Conservation (phyloP, 2,888 invertebrate species). For the Ptycholaimellus sp. region DNA sequence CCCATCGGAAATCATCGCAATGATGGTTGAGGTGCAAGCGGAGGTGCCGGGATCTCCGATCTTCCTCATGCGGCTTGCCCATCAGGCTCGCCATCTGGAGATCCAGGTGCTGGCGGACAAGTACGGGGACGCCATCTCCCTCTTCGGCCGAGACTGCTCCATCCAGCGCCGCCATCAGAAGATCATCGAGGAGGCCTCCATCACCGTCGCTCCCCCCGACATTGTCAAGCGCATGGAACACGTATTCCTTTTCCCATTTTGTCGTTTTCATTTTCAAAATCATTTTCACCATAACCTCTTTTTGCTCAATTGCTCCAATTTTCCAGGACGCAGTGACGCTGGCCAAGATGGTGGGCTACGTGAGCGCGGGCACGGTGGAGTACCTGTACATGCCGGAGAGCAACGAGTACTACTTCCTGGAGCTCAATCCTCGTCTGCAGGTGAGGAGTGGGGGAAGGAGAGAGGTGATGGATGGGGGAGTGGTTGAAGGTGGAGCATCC, state of each 20-base stretch:
- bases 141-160: conserved; percentile 89
- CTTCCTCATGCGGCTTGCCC: conserved; percentile 87
- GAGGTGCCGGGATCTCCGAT: conserved; percentile 93
- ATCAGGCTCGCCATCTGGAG: conserved; percentile 76
- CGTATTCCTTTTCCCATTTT: neutral
- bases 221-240: conserved; percentile 88
- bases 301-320: neutral
- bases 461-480: too few species aligned
- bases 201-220: conserved; percentile 61
- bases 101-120: conserved; percentile 83
- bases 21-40: conserved; percentile 68
- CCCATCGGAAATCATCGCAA: too few species aligned
- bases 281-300: neutral
- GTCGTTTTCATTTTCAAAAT: neutral
- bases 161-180: conserved; percentile 91
- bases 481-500: conserved; percentile 62
- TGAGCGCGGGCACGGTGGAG: conserved; percentile 87
- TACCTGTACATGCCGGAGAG: conserved; percentile 46
- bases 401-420: conserved; percentile 71
- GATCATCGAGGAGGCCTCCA: conserved; percentile 92
- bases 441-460: too few species aligned
- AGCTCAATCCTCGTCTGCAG: conserved; percentile 78
- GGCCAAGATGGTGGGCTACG: conserved; percentile 95
- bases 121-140: conserved; percentile 82
- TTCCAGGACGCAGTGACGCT: conserved; percentile 63